A percentile compares a stretch with the other conserved stretches of the same genome.
Conservation (phyloP, 2,888 invertebrate species). For the Spilosoma lubricipeda region DNA sequence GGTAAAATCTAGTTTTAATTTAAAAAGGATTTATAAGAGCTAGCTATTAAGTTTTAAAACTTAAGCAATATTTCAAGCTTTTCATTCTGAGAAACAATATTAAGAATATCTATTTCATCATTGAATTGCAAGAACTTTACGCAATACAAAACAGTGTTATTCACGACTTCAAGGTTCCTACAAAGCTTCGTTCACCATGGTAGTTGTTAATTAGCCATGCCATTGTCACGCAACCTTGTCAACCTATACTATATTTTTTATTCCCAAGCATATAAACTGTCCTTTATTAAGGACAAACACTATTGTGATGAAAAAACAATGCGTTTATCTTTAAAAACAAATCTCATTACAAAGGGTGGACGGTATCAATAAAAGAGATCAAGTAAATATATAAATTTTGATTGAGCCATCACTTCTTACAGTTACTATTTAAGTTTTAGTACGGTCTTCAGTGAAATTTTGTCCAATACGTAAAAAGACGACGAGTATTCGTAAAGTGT, state of each 20-base stretch:
- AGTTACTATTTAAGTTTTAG: background rate
- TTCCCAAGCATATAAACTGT: conserved; percentile 57
- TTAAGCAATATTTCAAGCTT: conserved; percentile 11
- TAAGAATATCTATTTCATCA: background rate
- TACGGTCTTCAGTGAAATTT: background rate
- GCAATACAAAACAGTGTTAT: conserved; percentile 33
- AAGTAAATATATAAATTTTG: background rate
- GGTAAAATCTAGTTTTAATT: no score
- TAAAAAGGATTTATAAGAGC: background rate
- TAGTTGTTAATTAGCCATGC: conserved; percentile 66
- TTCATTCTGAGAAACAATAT: conserved; percentile 11
- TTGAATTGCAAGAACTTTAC: conserved; percentile 31
- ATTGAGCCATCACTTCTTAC: background rate
- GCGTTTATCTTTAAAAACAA: conserved; percentile 40
- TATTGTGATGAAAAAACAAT: conserved; percentile 61
- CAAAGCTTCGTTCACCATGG: conserved; percentile 44
- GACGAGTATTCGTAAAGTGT: background rate
- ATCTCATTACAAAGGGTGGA: conserved; percentile 24
- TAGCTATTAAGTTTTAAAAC: background rate
- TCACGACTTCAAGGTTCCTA: conserved; percentile 40
- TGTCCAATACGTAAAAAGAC: background rate
- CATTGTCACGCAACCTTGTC: conserved; percentile 71
- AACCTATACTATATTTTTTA: conserved; percentile 61
- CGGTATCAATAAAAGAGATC: conserved; percentile 33
- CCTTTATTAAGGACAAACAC: conserved; percentile 61